Percentiles rank a stretch among this genome's conserved stretches.
Evolutionary conservation across 2,797 vertebrate species (phyloP).

Genomic region (Uromys caudimaculatus): DNA sequence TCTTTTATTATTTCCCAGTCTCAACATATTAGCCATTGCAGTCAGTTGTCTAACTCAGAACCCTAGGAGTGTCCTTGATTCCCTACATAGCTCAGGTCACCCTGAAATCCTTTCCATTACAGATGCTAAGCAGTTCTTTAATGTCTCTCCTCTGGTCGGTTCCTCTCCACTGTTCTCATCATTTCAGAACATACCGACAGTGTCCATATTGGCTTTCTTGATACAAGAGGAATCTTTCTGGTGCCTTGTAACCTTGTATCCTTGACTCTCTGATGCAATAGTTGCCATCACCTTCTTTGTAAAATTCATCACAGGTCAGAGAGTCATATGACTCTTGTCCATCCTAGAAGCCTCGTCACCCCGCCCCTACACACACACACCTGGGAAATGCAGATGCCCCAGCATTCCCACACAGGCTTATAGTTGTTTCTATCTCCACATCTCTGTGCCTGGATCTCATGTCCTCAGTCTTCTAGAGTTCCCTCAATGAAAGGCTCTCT

Average conservation of each 20-base stretch:
- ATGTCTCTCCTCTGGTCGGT: not conserved
- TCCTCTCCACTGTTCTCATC: not conserved
- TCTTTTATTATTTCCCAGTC: not conserved
- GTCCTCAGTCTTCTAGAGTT: not conserved
- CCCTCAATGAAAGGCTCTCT: not conserved
- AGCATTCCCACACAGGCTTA: not conserved
- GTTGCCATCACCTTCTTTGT: not conserved
- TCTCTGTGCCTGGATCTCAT: not conserved
- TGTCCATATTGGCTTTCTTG: not conserved
- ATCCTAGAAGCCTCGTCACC: not conserved
- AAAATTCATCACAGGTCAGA: not conserved
- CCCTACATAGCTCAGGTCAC: not conserved
- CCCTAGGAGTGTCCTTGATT: not conserved
- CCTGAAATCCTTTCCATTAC: not conserved
- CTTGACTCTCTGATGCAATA: conserved; percentile 3
- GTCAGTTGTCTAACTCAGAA: not conserved
- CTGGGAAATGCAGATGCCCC: not conserved
- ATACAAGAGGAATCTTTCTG: not conserved
- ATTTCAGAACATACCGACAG: not conserved
- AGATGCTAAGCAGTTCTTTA: not conserved
- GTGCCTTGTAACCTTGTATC: not conserved
- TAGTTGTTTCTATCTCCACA: not conserved
- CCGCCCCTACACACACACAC: not conserved
- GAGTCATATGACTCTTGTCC: not conserved
- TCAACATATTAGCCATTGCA: not conserved